A percentile compares a stretch with the other conserved stretches of the same genome.
These are phyloP conservation scores for Pan paniscus DNA, from an alignment of 2,113 vertebrate species.

Conservation along the genomic window DNA sequence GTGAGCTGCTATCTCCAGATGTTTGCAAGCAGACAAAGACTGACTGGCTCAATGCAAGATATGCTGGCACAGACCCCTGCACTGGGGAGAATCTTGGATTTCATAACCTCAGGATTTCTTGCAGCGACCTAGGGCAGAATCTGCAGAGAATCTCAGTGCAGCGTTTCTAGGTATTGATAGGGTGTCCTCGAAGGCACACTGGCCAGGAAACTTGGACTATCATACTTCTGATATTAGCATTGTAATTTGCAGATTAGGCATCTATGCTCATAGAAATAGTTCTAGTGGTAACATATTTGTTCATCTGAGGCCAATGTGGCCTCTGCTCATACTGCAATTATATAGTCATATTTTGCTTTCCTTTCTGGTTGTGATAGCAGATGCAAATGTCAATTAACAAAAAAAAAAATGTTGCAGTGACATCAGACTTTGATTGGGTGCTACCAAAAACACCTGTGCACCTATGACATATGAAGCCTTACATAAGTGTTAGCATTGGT, in stretches of 20 bases:
- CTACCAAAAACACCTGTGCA: neutral
- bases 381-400: neutral
- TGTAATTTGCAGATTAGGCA: neutral
- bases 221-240: neutral
- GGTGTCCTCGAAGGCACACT: neutral
- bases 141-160: too few species aligned
- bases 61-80: fast-evolving
- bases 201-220: neutral
- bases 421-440: neutral
- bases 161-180: neutral
- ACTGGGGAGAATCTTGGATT: neutral
- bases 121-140: too few species aligned
- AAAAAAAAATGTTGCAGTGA: neutral
- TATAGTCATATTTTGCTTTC: neutral
- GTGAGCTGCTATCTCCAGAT: neutral
- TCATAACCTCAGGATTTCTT: neutral
- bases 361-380: neutral
- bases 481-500: neutral
- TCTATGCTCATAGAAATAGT: neutral
- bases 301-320: neutral
- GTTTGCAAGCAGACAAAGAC: neutral
- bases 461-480: neutral
- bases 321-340: too few species aligned
- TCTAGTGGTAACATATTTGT: neutral
- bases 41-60: neutral